Percentiles rank a stretch among this genome's conserved stretches.
Evolutionary conservation across 2,888 invertebrate species (phyloP).

Genomic region (Lycia hirtaria): DNA sequence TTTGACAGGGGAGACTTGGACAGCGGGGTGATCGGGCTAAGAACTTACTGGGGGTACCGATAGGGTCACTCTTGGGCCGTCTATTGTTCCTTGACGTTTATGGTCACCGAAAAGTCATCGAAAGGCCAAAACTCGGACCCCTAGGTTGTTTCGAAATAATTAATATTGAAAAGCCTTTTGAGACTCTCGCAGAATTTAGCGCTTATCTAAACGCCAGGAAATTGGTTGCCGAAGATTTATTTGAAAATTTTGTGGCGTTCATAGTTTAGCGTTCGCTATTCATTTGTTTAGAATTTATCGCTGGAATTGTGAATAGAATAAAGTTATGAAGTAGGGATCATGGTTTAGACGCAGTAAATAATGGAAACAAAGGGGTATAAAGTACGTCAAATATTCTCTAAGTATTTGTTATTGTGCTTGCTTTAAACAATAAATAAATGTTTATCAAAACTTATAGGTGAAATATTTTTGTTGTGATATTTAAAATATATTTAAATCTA

Average conservation of each 20-base stretch:
- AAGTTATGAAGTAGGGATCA: constrained; percentile 49
- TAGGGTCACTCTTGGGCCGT: constrained; percentile 77
- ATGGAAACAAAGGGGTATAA: constrained; percentile 32
- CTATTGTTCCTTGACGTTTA: constrained; percentile 83
- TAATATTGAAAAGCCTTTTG: constrained; percentile 62
- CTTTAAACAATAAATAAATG: constrained; percentile 13
- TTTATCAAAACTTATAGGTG: not conserved
- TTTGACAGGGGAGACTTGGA: constrained; percentile 82
- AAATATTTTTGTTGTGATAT: not conserved
- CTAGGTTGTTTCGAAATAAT: constrained; percentile 71
- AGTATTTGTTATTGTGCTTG: constrained; percentile 4
- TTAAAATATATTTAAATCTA: not conserved
- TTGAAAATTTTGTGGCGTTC: constrained; percentile 54
- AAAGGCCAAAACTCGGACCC: constrained; percentile 69
- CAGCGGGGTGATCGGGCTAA: constrained; percentile 73
- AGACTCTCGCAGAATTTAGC: constrained; percentile 46
- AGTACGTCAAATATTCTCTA: not conserved
- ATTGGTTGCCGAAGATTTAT: constrained; percentile 61
- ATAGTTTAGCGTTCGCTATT: constrained; percentile 52
- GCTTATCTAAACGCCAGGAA: constrained; percentile 57
- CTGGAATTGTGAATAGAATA: constrained; percentile 50
- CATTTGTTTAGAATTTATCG: constrained; percentile 50
- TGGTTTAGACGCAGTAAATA: constrained; percentile 37
- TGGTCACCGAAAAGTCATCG: constrained; percentile 79
- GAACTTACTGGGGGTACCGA: constrained; percentile 71